These are phyloP conservation scores for Xylota segnis DNA, from an alignment of 2,888 invertebrate genomes.

Conservation along the genomic window DNA sequence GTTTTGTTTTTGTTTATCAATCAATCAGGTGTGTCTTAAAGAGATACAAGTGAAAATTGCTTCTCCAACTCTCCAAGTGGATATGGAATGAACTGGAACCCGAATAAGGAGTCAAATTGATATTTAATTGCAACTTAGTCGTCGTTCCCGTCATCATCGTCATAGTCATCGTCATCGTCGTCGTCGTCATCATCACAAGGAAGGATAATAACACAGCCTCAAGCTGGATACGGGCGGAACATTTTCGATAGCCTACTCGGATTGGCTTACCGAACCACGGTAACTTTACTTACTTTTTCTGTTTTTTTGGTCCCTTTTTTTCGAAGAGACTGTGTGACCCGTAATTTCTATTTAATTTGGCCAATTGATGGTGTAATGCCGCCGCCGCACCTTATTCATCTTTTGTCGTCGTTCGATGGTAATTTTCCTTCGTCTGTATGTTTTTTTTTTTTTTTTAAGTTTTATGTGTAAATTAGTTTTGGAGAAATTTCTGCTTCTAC, in stretches of 20 bases:
- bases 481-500: slow-evolving; percentile 56
- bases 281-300: slow-evolving; percentile 79
- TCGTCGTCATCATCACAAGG: no score
- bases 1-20: slow-evolving; percentile 18
- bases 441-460: slow-evolving; percentile 43
- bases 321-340: neutral
- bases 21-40: slow-evolving; percentile 46
- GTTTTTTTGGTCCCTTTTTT: no score
- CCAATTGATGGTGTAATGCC: slow-evolving; percentile 70
- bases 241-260: slow-evolving; percentile 84
- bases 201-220: slow-evolving; percentile 69
- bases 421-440: slow-evolving; percentile 32
- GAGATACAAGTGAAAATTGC: slow-evolving; percentile 47
- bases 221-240: slow-evolving; percentile 84
- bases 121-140: slow-evolving; percentile 47
- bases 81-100: slow-evolving; percentile 60
- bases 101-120: slow-evolving; percentile 55
- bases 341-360: slow-evolving; percentile 74
- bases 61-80: slow-evolving; percentile 2
- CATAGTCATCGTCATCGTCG: no score
- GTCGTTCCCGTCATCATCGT: no score
- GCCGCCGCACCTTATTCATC: slow-evolving; percentile 61
- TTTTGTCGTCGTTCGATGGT: slow-evolving; percentile 28
- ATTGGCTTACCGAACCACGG: slow-evolving; percentile 84
- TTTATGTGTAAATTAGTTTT: slow-evolving; percentile 67